Conservation (phyloP, 2,113 vertebrate genomes). For the Pseudolaguvia tuberculata region DNA sequence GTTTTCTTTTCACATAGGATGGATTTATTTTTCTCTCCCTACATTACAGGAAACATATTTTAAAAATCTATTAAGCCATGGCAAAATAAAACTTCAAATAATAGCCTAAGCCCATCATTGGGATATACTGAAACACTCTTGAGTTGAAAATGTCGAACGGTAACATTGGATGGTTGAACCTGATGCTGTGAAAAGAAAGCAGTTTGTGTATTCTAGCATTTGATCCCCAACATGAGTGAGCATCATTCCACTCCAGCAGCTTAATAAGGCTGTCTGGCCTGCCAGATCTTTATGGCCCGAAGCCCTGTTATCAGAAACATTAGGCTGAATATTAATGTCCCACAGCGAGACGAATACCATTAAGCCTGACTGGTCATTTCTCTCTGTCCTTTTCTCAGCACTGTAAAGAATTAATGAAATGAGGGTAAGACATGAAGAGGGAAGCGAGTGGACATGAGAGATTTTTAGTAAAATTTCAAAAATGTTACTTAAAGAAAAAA, state of each 20-base stretch:
- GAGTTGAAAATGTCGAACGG: constrained; percentile 18
- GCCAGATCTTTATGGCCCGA: constrained; percentile 83
- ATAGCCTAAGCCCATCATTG: not conserved
- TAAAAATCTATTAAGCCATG: not conserved
- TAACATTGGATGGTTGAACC: constrained; percentile 55
- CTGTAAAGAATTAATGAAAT: constrained; percentile 96
- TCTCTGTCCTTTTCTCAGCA: constrained; percentile 89
- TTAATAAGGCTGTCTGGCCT: constrained; percentile 73
- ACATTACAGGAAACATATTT: not conserved
- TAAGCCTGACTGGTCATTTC: constrained; percentile 90
- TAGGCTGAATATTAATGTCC: constrained; percentile 98
- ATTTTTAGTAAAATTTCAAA: constrained; percentile 52
- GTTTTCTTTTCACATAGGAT: not conserved
- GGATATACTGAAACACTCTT: constrained; percentile 27
- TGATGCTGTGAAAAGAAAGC: constrained; percentile 51
- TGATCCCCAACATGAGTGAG: constrained; percentile 60
- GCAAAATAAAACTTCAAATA: not conserved
- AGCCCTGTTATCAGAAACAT: constrained; percentile 98
- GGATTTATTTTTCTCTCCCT: not conserved
- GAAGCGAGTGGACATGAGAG: constrained; percentile 46
- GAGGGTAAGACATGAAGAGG: constrained; percentile 64
- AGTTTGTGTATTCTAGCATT: constrained; percentile 66
- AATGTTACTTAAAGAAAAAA: constrained; percentile 53
- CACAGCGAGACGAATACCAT: constrained; percentile 93
- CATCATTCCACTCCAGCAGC: constrained; percentile 74